phyloP scores from a whole-genome alignment of 2,888 invertebrate species.

The Drosophila tanythrix region DNA sequence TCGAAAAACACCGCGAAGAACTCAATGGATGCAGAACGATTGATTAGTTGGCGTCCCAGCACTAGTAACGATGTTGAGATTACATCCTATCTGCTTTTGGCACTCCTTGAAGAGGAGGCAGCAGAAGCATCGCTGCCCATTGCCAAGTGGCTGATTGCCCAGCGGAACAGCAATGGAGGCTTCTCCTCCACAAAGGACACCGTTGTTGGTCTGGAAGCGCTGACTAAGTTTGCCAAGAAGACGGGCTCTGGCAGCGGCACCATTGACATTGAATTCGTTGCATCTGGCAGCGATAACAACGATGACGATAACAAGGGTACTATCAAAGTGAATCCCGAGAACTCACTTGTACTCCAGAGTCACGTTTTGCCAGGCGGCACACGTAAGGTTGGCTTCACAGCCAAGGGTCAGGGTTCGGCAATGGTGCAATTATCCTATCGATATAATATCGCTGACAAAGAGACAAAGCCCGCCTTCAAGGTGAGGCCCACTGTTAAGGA shows the following conservation, averaged over 20 bases:
- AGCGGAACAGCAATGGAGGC: conserved; percentile 89
- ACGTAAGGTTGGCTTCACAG: conserved; percentile 89
- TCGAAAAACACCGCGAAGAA: conserved; percentile 86
- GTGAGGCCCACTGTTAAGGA: conserved; percentile 94
- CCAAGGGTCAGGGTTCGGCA: conserved; percentile 92
- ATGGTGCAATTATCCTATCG: conserved; percentile 91
- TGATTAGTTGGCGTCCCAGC: conserved; percentile 86
- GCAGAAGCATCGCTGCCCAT: conserved; percentile 85
- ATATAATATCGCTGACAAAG: conserved; percentile 94
- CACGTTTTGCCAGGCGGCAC: conserved; percentile 86
- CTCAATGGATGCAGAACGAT: background rate
- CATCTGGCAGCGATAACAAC: conserved; percentile 50
- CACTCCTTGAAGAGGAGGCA: conserved; percentile 85
- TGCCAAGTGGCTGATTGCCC: conserved; percentile 90
- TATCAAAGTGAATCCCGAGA: conserved; percentile 88
- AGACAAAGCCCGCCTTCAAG: conserved; percentile 94
- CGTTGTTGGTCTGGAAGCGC: conserved; percentile 90
- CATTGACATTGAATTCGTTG: conserved; percentile 73
- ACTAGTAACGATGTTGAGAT: conserved; percentile 90
- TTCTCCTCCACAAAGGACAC: conserved; percentile 93
- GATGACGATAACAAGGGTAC: conserved; percentile 52
- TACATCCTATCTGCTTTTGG: conserved; percentile 94
- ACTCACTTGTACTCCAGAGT: conserved; percentile 93
- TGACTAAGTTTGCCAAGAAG: conserved; percentile 88
- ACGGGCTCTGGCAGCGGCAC: conserved; percentile 84